Evolutionary conservation across 2,888 invertebrate genomes (phyloP).

Genomic region (Melikaiella ostensackeni): DNA sequence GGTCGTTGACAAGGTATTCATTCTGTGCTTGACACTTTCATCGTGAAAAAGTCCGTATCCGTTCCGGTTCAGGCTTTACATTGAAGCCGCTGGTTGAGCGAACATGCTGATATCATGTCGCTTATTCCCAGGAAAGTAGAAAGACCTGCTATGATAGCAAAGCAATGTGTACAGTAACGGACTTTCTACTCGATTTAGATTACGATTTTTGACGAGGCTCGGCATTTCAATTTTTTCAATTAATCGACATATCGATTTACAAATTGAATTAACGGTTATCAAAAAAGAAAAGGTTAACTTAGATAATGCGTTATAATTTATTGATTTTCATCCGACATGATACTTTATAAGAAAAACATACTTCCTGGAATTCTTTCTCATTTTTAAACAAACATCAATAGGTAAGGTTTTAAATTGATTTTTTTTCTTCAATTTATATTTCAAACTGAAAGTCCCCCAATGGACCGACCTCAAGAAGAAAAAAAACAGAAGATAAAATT

Average conservation of each 20-base stretch:
- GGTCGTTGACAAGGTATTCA: constrained; percentile 46
- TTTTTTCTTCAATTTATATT: background rate
- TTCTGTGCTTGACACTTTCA: constrained; percentile 53
- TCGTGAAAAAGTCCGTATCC: constrained; percentile 40
- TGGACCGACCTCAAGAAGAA: background rate
- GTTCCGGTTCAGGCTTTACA: background rate
- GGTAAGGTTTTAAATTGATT: background rate
- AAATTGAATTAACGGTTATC: background rate
- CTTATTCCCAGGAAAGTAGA: constrained; percentile 28
- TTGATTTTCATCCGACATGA: background rate
- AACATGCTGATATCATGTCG: background rate
- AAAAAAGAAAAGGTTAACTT: background rate
- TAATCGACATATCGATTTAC: background rate
- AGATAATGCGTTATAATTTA: background rate
- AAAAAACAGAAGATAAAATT: background rate
- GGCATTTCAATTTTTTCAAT: background rate
- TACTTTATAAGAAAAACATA: background rate
- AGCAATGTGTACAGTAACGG: background rate
- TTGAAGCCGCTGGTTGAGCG: background rate
- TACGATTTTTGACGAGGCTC: background rate
- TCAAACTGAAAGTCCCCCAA: background rate
- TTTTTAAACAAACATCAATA: background rate
- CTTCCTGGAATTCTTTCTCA: background rate
- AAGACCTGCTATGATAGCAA: constrained; percentile 15
- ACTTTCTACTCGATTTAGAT: constrained; percentile 26